Evolutionary conservation across 1,140 invertebrate species (phyloP), one percentile per base, ranked within the genome.

Genomic region (Carposina sasakii): DNA sequence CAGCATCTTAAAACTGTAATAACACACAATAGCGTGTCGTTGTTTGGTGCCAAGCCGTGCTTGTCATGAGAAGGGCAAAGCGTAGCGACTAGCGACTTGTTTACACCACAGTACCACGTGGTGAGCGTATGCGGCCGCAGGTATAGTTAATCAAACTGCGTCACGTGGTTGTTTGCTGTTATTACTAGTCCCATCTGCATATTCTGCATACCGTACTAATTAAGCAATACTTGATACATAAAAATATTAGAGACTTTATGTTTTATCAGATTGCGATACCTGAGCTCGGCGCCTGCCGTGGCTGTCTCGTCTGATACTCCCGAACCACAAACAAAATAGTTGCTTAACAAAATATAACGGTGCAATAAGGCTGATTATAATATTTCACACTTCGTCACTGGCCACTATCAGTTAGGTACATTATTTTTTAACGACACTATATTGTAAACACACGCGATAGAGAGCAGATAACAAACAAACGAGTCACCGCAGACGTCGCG

Each of bases 61-160:
- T 57, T 52, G 55, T 51, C 52, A 52, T 47, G 63, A 67, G 66
- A 76, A 74, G 71, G 74, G 65, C 72, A 57, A 46, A 59, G 57
- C 63, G 17, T 28, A 6, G 24, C n/a, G n/a, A n/a, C n/a, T n/a
- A n/a, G n/a, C n/a, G n/a, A n/a, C 63, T 76, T 79, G 76, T 81
- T 79, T 81, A 81, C 75, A 79, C 68, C 75, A 69, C 47, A 47
- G 40, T 53, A 78, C 78, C 78, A 82, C 78, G 78, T 82, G 78
- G 76, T 72, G 63, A 57, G 55, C 62, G 58, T 31, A 20, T 9
- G 36, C 42, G 19, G 43, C 45, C 36, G 39, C 30, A 47, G 49
- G 70, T 64, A n/a, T n/a, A n/a, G n/a, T n/a, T n/a, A n/a, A n/a
- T 65, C 61, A 70, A 73, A 70, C 64, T 23, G 52, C 52, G 59